Evolutionary conservation across 2,888 invertebrate species (phyloP), one percentile per base, ranked within the genome.

Genomic region (Selenia dentaria): DNA sequence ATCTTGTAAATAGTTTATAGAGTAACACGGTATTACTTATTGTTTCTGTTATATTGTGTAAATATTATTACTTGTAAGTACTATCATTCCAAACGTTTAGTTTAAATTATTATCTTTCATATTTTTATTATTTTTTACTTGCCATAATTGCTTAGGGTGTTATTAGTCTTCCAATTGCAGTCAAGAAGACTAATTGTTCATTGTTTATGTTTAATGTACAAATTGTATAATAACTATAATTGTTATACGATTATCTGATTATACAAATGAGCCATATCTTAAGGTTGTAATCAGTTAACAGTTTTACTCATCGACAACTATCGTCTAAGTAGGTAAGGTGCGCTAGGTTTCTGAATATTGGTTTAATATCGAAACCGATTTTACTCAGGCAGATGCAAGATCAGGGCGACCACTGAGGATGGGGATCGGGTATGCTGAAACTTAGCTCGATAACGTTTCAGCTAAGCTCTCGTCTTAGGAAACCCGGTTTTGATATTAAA

Each of bases 11-110:
- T 69, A 68, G 60, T 60, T 59, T 57, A 66, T 68, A 65, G 22
- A 65, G 62, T 57, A 65, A 62, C 54, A 59, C 56, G 67, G 62
- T 67, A 69, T 63, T 73, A 50, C 52, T 38, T 54, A 70, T 79
- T 84, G 79, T 85, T 84, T 81, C 79, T 85, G 85, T 87, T 88
- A 80, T 77, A 69, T 67, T 74, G 62, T 85, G 87, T 88, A 88
- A 83, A 89, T 88, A 87, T 65, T 71, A 70, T 70, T 70, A 71
- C 70, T 75, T 71, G 53, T 64, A 74, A 77, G 79, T 74, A 72
- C 62, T 67, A 83, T 79, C 81, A 87, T 86, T 88, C 85, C 86
- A 86, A 84, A 82, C 80, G 76, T 79, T 79, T 86, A 85, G 80
- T 79, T 79, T 79, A 83, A 79, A 80, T 83, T 84, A 81, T 84